Evolutionary conservation across 1,140 invertebrate species (phyloP).

Genomic region (Berghia stephanieae): DNA sequence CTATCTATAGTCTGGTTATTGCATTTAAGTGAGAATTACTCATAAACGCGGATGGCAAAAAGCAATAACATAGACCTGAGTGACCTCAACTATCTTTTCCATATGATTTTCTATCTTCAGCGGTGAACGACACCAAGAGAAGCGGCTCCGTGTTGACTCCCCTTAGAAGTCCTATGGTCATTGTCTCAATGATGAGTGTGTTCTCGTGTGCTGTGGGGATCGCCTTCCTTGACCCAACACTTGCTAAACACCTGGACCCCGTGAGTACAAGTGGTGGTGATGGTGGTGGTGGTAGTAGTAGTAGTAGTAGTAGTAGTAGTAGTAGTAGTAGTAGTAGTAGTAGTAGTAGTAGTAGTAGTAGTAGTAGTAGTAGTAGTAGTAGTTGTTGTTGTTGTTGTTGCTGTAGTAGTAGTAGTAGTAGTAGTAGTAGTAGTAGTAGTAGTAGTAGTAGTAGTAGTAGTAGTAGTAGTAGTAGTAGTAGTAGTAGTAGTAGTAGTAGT

Average conservation of each 20-base stretch:
- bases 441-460: no score
- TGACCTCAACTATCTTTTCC: no score
- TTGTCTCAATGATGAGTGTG: constrained; percentile 42
- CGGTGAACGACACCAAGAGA: background rate
- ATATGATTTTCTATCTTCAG: no score
- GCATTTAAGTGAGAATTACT: no score
- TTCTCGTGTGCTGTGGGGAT: constrained; percentile 46
- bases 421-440: background rate
- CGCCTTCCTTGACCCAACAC: constrained; percentile 63
- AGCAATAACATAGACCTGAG: no score
- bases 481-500: no score
- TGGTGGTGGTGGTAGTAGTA: background rate
- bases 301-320: background rate
- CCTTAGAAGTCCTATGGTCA: constrained; percentile 42
- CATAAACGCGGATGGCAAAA: no score
- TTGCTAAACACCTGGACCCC: constrained; percentile 58
- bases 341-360: background rate
- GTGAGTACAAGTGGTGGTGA: constrained; percentile 34
- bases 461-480: no score
- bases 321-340: background rate
- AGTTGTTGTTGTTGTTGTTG: background rate
- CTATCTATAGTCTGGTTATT: no score
- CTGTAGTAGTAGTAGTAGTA: background rate
- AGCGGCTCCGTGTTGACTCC: constrained; percentile 41
- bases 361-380: background rate